Evolutionary conservation across 2,797 vertebrate species (phyloP).

Genomic region (Chaenodraco wilsoni): DNA sequence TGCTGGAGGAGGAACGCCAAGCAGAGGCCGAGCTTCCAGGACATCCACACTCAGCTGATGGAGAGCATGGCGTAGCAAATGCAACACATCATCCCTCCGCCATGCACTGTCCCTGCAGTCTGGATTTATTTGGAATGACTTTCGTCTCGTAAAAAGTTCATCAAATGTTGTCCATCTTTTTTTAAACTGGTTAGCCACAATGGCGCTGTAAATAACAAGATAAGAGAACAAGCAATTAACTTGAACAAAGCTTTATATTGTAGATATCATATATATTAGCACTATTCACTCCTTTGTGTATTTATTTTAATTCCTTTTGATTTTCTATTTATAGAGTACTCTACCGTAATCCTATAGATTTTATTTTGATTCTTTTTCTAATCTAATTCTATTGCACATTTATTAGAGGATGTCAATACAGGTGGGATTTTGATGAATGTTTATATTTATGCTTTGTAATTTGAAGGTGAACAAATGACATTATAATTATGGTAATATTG

Average conservation of each 20-base stretch:
- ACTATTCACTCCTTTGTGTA: constrained; percentile 49
- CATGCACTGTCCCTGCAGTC: constrained; percentile 22
- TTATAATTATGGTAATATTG: background rate
- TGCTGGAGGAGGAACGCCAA: constrained; percentile 96
- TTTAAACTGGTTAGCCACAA: constrained; percentile 13
- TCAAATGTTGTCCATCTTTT: constrained; percentile 18
- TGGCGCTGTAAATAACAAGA: constrained; percentile 50
- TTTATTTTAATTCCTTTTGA: constrained; percentile 50
- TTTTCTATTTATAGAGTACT: constrained; percentile 55
- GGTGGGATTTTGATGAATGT: constrained; percentile 12
- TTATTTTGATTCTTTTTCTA: constrained; percentile 36
- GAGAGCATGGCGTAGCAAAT: constrained; percentile 75
- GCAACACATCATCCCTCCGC: background rate
- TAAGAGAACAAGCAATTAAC: constrained; percentile 25
- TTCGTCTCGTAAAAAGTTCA: constrained; percentile 8
- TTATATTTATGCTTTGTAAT: constrained; percentile 17
- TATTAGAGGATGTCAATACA: constrained; percentile 38
- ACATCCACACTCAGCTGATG: constrained; percentile 88
- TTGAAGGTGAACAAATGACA: background rate
- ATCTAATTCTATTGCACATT: constrained; percentile 47
- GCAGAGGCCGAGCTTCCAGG: constrained; percentile 92
- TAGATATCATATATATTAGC: constrained; percentile 48
- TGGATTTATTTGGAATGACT: constrained; percentile 12
- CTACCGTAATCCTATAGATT: constrained; percentile 26
- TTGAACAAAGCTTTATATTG: constrained; percentile 49